Percentiles rank a stretch among this genome's conserved stretches.
phyloP scores from a whole-genome alignment of 2,797 vertebrate genomes.

The Crenuchus spilurus region DNA sequence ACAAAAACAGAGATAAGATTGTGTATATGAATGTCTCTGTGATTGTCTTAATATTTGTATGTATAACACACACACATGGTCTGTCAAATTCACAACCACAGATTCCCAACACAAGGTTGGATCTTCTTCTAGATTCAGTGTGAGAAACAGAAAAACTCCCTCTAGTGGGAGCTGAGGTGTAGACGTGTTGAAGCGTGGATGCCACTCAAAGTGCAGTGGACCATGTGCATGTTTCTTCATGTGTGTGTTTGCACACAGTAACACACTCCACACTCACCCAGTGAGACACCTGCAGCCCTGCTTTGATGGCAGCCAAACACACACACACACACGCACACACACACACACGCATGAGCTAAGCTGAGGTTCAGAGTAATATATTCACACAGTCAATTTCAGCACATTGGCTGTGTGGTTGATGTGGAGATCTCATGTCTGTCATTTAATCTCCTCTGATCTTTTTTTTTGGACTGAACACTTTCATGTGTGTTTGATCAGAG shows the following conservation, averaged over 20 bases:
- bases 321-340: constrained; percentile 11
- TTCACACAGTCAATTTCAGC: constrained; percentile 40
- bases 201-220: background rate
- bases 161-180: background rate
- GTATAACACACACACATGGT: background rate
- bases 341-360: background rate
- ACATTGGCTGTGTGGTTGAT: constrained; percentile 44
- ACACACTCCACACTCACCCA: constrained; percentile 33
- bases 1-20: no score
- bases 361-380: constrained; percentile 44
- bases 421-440: constrained; percentile 47
- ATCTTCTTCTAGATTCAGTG: constrained; percentile 62
- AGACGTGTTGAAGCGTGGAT: constrained; percentile 7
- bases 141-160: constrained; percentile 5
- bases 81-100: no score
- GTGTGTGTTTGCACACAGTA: constrained; percentile 26
- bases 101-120: background rate
- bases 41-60: background rate
- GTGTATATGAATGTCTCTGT: no score
- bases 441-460: constrained; percentile 52
- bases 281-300: constrained; percentile 48
- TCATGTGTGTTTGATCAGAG: constrained; percentile 54
- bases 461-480: constrained; percentile 49
- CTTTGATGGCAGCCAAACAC: constrained; percentile 49
- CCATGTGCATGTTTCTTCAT: background rate